Evolutionary conservation across 2,113 vertebrate genomes (phyloP).

Genomic region (Martes martes): DNA sequence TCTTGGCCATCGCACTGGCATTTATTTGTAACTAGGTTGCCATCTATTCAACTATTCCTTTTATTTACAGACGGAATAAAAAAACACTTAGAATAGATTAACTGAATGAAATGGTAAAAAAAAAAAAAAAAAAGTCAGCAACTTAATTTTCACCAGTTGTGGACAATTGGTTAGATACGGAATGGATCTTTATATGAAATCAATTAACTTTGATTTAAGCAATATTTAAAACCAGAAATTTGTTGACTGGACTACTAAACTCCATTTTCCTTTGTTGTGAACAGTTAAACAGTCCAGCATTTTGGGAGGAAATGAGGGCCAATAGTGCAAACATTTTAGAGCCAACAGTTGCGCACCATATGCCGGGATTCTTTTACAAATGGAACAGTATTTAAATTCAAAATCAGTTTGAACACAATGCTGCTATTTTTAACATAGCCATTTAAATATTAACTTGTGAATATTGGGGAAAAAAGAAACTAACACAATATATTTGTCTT

Average conservation of each 20-base stretch:
- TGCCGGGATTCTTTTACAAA: constrained; percentile 12
- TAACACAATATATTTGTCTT: background rate
- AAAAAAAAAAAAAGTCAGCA: background rate
- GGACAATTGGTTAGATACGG: background rate
- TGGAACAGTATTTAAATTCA: background rate
- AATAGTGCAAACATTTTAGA: constrained; percentile 39
- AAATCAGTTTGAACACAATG: background rate
- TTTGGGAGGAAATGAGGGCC: background rate
- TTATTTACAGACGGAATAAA: background rate
- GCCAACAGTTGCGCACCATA: constrained; percentile 50
- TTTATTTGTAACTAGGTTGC: background rate
- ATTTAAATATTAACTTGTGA: constrained; percentile 19
- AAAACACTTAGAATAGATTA: background rate
- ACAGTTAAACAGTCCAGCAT: background rate
- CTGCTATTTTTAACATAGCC: background rate
- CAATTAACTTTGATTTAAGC: background rate
- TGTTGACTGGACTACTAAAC: background rate
- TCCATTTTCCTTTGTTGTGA: constrained; percentile 35
- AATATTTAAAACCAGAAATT: background rate
- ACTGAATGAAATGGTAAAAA: background rate
- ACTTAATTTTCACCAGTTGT: background rate
- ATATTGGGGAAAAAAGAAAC: background rate
- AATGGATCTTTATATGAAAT: background rate
- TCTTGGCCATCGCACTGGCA: background rate
- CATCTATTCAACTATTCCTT: background rate